These are phyloP conservation scores for Saguinus imperator DNA, from an alignment of 2,113 vertebrate genomes.

Conservation along the genomic window DNA sequence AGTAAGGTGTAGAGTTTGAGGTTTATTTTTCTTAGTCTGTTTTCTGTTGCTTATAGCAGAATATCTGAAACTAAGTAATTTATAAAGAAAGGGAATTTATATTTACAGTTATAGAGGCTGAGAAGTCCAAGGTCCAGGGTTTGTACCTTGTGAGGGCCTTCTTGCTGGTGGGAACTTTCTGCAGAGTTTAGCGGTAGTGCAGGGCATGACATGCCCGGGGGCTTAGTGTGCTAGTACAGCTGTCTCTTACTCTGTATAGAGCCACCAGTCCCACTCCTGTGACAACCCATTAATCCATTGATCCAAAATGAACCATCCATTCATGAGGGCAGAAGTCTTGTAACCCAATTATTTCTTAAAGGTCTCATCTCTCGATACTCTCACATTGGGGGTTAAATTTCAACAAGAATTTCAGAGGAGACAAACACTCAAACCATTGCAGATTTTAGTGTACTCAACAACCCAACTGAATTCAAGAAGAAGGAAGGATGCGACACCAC, in stretches of 20 bases:
- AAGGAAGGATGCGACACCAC: accelerated
- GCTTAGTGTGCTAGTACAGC: not conserved
- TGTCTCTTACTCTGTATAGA: not conserved
- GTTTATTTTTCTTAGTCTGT: not conserved
- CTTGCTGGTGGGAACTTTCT: not conserved
- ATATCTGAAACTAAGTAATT: not conserved
- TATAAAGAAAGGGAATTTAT: not conserved
- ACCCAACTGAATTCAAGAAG: not conserved
- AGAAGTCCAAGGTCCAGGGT: not conserved
- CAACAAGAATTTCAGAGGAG: not conserved
- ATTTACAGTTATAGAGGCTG: not conserved
- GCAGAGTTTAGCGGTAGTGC: not conserved
- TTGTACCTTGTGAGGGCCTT: not conserved
- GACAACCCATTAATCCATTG: not conserved
- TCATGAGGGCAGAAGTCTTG: not conserved
- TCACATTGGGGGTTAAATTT: not conserved
- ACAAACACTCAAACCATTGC: not conserved
- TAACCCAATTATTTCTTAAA: not conserved
- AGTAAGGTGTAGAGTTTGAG: not conserved
- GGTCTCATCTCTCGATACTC: not conserved
- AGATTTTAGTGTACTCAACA: not conserved
- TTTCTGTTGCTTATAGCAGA: not conserved
- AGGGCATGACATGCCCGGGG: not conserved
- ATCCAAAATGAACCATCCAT: not conserved
- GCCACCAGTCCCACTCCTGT: not conserved